phyloP scores from a whole-genome alignment of 1,140 invertebrate genomes.

The Caenorhabditis inopinata region DNA sequence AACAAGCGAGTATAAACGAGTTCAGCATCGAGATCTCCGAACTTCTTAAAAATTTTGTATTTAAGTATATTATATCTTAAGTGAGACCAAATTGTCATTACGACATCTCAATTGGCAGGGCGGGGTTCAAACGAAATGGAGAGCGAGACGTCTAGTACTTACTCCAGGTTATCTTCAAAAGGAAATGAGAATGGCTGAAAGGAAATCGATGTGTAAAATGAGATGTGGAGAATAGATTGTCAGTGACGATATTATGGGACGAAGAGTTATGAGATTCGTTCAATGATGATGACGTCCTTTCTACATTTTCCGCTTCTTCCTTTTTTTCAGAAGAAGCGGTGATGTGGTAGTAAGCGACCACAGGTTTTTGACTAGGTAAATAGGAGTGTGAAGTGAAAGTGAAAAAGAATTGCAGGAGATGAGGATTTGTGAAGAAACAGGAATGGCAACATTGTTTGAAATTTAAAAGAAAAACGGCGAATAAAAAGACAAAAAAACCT shows the following conservation, averaged over 20 bases:
- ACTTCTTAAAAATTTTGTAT: not conserved
- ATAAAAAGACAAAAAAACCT: not conserved
- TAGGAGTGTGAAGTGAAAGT: not conserved
- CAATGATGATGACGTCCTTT: not conserved
- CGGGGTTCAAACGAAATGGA: not conserved
- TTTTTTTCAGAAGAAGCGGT: not conserved
- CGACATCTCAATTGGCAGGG: not conserved
- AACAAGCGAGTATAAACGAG: not conserved
- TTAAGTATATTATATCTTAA: not conserved
- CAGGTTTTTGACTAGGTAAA: constrained; percentile 31
- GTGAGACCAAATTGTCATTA: constrained; percentile 18
- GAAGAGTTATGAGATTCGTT: constrained; percentile 18
- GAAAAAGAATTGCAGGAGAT: not conserved
- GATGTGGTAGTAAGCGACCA: not conserved
- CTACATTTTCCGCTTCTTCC: not conserved
- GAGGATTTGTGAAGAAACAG: constrained; percentile 22
- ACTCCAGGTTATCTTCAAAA: constrained; percentile 18
- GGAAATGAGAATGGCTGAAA: constrained; percentile 11
- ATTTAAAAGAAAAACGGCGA: not conserved
- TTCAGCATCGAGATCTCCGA: not conserved
- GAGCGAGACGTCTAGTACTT: not conserved
- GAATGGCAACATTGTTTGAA: constrained; percentile 21
- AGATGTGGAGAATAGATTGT: constrained; percentile 12
- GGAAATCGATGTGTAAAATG: constrained; percentile 8
- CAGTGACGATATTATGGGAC: constrained; percentile 25